phyloP scores from a whole-genome alignment of 37 sponge, comb jelly and placozoan species.

The Spongia lamella region DNA sequence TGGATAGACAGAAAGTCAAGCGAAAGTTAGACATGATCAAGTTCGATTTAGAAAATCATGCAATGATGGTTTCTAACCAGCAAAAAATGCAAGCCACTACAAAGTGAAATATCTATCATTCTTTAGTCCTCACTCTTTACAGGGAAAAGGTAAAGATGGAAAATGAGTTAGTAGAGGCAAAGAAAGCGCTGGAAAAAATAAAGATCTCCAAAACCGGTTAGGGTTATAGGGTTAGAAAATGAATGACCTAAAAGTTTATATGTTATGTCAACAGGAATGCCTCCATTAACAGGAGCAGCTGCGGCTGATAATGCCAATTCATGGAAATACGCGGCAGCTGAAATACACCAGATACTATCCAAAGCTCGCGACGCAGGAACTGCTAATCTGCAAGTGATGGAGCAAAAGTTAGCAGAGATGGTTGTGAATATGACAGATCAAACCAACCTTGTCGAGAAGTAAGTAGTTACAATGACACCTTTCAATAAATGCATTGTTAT shows the following conservation, averaged over 20 bases:
- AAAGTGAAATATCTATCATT: no score
- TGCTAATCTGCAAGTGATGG: background rate
- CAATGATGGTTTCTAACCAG: no score
- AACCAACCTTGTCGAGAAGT: background rate
- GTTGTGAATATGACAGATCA: background rate
- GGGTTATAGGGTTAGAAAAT: background rate
- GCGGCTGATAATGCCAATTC: conserved; percentile 7
- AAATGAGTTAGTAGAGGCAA: conserved; percentile 27
- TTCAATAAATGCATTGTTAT: background rate
- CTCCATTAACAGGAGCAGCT: background rate
- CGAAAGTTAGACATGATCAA: no score
- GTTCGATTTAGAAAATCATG: no score
- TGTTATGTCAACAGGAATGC: background rate
- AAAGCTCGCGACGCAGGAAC: conserved; percentile 24
- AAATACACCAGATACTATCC: conserved; percentile 47
- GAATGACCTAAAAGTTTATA: background rate
- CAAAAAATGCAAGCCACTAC: no score
- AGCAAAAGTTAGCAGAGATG: background rate
- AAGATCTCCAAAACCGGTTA: background rate
- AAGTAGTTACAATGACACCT: background rate
- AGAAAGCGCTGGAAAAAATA: conserved; percentile 3
- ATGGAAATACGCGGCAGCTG: conserved; percentile 68
- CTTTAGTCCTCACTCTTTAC: no score
- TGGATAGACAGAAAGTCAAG: no score
- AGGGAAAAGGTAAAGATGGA: conserved; percentile 45